Evolutionary conservation across 2,888 invertebrate species (phyloP), one percentile per base, ranked within the genome.

Genomic region (Cerceris ruficornis): DNA sequence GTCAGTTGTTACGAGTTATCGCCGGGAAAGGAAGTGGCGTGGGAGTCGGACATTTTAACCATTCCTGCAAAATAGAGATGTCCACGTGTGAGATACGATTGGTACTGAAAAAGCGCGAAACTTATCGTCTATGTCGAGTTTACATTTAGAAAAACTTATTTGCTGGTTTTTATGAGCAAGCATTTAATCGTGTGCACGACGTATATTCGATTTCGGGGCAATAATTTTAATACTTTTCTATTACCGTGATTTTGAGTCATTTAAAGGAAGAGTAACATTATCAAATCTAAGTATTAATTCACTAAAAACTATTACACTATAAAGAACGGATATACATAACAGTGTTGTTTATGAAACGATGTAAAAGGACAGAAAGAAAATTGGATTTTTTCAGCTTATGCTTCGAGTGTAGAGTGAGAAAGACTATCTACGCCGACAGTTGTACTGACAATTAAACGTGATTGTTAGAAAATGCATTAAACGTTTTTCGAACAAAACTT

Each of bases 81-180:
- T 81, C 85, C 88, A 87, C 87, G 88, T 88, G 88, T 80, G 77
- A 78, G 82, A 75, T 74, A 74, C 75, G 49, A 81, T 81, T 69
- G 69, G 66, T 66, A 69, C 59, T 68, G 54, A 64, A 74, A 69
- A 59, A 67, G 80, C 57, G 78, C 68, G 73, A 58, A 62, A 54
- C 61, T 68, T 54, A n/a, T 57, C 17, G 57, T 17, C 54, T n/a
- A 15, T 28, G 28, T 28, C 28, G 28, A 28, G 28, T 28, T 28
- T 28, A 28, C n/a, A 49, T 49, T 28, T 39, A 59, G 66, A n/a
- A 41, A 57, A 41, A 17, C 49, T 58, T 54, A 54, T 58, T 77
- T 41, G n/a, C 46, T 49, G 55, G 52, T 78, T 43, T 41, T 54
- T n/a, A 11, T n/a, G 6, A 49, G 55, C 55, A 46, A 9, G 50